Evolutionary conservation across 2,113 vertebrate genomes (phyloP).

Genomic region (Eupsittula cactorum): DNA sequence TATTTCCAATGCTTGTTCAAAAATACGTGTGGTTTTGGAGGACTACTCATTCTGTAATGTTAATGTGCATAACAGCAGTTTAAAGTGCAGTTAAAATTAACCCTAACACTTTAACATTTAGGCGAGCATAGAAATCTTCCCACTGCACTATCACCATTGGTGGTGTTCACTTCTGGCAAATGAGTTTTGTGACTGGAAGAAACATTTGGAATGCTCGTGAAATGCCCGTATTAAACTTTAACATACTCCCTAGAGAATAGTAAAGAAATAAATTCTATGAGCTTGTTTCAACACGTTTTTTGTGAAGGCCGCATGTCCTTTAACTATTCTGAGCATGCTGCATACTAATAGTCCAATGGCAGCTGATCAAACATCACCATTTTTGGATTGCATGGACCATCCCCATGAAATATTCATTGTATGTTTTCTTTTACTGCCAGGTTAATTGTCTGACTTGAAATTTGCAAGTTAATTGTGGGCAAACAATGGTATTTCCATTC

Average conservation of each 20-base stretch:
- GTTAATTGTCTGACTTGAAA: conserved; percentile 18
- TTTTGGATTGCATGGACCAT: neutral
- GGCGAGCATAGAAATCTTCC: neutral
- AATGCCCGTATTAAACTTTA: conserved; percentile 7
- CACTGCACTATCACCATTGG: neutral
- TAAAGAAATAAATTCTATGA: neutral
- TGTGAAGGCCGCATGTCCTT: neutral
- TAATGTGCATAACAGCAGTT: neutral
- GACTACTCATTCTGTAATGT: neutral
- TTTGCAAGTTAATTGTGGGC: neutral
- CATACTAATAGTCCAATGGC: neutral
- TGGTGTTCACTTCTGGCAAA: neutral
- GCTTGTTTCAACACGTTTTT: neutral
- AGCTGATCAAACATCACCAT: neutral
- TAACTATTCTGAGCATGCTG: neutral
- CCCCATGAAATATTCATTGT: neutral
- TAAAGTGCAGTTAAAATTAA: conserved; percentile 32
- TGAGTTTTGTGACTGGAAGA: neutral
- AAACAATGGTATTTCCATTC: neutral
- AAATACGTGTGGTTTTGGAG: neutral
- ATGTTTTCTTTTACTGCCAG: neutral
- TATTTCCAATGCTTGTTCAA: neutral
- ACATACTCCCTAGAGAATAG: neutral
- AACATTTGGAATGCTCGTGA: neutral
- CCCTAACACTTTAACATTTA: neutral